phyloP scores from a whole-genome alignment of 2,888 invertebrate genomes.

The Zelleria hepariella region DNA sequence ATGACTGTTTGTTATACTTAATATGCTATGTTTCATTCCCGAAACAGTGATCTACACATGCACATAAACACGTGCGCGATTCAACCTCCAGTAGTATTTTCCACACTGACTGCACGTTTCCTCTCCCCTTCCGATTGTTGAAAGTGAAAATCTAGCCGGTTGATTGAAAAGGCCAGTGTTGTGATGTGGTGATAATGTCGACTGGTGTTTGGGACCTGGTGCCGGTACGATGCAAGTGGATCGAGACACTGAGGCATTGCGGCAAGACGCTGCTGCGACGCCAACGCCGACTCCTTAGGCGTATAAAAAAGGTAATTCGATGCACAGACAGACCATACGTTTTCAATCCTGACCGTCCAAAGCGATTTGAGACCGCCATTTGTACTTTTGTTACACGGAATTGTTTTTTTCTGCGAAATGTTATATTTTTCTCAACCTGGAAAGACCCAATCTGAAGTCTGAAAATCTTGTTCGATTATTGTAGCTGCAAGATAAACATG shows the following conservation, averaged over 20 bases:
- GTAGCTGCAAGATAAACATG: too few relatives aligned
- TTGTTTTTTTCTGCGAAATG: too few relatives aligned
- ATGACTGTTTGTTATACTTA: too few relatives aligned
- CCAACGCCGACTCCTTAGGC: constrained; percentile 54
- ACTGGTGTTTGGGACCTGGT: constrained; percentile 40
- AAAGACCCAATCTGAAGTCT: too few relatives aligned
- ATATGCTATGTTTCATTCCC: background rate
- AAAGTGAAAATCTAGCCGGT: background rate
- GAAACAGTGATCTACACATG: background rate
- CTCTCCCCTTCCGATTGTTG: background rate
- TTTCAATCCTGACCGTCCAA: too few relatives aligned
- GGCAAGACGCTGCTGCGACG: constrained; percentile 62
- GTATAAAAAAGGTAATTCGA: constrained; percentile 56
- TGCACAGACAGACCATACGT: too few relatives aligned
- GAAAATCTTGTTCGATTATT: too few relatives aligned
- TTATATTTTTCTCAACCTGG: too few relatives aligned
- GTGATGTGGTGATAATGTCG: constrained; percentile 13
- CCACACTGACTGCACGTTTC: background rate
- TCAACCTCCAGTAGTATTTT: background rate
- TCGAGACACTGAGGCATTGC: constrained; percentile 60
- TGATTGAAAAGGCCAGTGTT: background rate
- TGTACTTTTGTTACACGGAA: too few relatives aligned
- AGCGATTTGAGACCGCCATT: too few relatives aligned
- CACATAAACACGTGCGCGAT: background rate
- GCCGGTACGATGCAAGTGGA: constrained; percentile 57